These are phyloP conservation scores for Sebastes fasciatus DNA, from an alignment of 2,113 vertebrate species.

Conservation along the genomic window DNA sequence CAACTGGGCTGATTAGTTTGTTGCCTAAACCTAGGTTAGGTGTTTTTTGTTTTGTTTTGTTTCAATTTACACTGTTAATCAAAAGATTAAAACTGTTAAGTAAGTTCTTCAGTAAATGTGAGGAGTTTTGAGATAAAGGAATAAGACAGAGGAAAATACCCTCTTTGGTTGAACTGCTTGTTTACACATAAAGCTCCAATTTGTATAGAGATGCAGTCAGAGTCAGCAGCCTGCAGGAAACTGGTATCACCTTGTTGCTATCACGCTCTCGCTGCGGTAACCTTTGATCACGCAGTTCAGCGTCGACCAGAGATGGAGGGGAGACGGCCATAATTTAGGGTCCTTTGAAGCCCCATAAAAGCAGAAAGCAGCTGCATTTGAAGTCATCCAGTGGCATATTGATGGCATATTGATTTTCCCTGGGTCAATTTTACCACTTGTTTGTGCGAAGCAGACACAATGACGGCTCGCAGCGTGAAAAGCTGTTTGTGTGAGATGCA, in stretches of 20 bases:
- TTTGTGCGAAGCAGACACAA: slow-evolving; percentile 40
- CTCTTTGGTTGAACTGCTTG: too few species aligned
- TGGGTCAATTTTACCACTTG: slow-evolving; percentile 44
- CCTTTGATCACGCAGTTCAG: slow-evolving; percentile 70
- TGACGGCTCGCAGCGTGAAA: not conserved
- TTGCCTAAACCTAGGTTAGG: too few species aligned
- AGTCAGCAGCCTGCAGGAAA: slow-evolving; percentile 24
- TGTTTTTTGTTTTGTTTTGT: too few species aligned
- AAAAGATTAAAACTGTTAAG: too few species aligned
- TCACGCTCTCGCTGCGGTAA: slow-evolving; percentile 74
- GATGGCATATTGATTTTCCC: slow-evolving; percentile 34
- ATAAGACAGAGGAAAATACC: too few species aligned
- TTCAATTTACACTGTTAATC: too few species aligned
- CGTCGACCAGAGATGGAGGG: slow-evolving; percentile 22
- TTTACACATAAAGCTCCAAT: not conserved
- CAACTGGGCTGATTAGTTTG: too few species aligned
- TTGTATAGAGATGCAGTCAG: not conserved
- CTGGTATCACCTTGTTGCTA: slow-evolving; percentile 36
- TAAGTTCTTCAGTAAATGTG: too few species aligned
- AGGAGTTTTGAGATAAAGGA: too few species aligned
- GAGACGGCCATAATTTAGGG: slow-evolving; percentile 46
- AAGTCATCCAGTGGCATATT: slow-evolving; percentile 48
- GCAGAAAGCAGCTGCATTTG: slow-evolving; percentile 48
- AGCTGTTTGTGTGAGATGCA: not conserved
- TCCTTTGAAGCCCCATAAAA: slow-evolving; percentile 59